Conservation (phyloP, 2,888 invertebrate genomes). For the Plusia festucae region DNA sequence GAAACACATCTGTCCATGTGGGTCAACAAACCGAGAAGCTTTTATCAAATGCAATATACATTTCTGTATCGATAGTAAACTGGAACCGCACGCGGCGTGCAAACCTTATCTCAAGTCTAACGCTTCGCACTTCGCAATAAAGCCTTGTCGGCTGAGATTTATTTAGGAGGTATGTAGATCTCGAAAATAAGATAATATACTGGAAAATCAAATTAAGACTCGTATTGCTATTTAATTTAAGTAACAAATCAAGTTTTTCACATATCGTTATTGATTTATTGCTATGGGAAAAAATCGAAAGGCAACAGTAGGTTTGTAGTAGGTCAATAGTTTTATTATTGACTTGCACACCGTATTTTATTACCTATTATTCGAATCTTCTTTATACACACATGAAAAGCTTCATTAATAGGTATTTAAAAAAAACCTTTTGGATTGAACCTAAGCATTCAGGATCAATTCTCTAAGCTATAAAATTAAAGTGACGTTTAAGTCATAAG, state of each 20-base stretch:
- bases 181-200: not conserved
- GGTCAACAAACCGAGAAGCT: constrained; percentile 74
- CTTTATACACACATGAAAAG: no score
- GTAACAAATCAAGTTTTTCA: not conserved
- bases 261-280: no score
- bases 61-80: constrained; percentile 72
- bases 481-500: not conserved
- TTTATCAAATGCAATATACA: constrained; percentile 73
- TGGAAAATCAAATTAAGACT: no score
- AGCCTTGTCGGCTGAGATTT: constrained; percentile 26
- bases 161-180: not conserved
- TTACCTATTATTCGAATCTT: no score
- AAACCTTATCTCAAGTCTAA: constrained; percentile 78
- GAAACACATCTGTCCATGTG: constrained; percentile 47
- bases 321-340: no score
- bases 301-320: no score
- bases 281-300: no score
- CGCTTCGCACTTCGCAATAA: constrained; percentile 71
- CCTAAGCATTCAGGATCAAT: not conserved
- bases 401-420: no score
- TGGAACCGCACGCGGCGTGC: constrained; percentile 69
- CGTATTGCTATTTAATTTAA: not conserved
- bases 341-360: no score
- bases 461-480: not conserved
- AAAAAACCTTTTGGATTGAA: no score